Percentiles rank a stretch among this genome's conserved stretches.
Evolutionary conservation across 2,888 invertebrate species (phyloP).

Genomic region (Omphaloscelis lunosa): DNA sequence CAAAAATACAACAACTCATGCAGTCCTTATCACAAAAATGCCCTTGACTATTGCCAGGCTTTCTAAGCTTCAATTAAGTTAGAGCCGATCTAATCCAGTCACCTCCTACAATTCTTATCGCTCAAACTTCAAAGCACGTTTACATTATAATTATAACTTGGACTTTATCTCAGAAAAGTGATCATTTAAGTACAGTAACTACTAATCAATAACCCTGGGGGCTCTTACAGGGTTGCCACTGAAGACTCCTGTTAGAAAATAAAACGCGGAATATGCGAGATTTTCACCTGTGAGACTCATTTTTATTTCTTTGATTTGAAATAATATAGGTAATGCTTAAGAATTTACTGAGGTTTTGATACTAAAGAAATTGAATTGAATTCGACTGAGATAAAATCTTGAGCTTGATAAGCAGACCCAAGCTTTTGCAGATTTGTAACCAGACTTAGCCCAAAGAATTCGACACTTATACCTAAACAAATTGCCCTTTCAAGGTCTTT

Average conservation of each 20-base stretch:
- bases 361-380: not conserved
- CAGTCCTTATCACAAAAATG: slow-evolving; percentile 36
- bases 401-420: not conserved
- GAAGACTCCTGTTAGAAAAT: not conserved
- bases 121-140: slow-evolving; percentile 67
- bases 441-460: not conserved
- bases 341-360: not conserved
- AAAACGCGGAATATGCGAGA: not conserved
- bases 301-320: not conserved
- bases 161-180: slow-evolving; percentile 73
- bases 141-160: slow-evolving; percentile 75
- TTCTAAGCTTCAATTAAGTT: slow-evolving; percentile 63
- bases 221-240: slow-evolving; percentile 67
- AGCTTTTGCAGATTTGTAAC: not conserved
- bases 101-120: slow-evolving; percentile 63
- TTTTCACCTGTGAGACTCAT: too few relatives aligned
- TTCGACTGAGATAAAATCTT: not conserved
- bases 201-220: slow-evolving; percentile 84
- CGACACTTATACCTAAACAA: not conserved
- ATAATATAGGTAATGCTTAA: not conserved
- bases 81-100: slow-evolving; percentile 57
- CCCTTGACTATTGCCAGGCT: slow-evolving; percentile 43
- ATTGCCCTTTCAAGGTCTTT: slow-evolving; percentile 7
- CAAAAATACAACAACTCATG: not conserved
- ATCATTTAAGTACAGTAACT: slow-evolving; percentile 76